These are phyloP conservation scores for Pterocles burchelli DNA, from an alignment of 2,113 vertebrate genomes.

Conservation along the genomic window DNA sequence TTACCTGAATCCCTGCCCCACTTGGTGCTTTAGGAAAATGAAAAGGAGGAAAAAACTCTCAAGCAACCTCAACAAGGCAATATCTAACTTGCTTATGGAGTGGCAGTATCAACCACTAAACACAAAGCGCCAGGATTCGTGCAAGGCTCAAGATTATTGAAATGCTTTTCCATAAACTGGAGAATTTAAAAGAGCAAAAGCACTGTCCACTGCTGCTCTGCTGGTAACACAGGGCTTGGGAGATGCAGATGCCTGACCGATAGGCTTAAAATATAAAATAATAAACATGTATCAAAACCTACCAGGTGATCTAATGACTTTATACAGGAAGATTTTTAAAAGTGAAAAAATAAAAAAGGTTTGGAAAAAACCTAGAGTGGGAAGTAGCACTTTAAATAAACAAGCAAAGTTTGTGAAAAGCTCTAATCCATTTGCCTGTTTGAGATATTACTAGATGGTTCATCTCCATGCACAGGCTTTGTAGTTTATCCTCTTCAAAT, in stretches of 20 bases:
- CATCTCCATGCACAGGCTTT: background rate
- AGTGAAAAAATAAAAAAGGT: background rate
- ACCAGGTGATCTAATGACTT: background rate
- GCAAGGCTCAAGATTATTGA: background rate
- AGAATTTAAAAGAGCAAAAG: background rate
- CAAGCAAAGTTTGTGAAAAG: background rate
- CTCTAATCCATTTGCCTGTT: background rate
- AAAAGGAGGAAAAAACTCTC: background rate
- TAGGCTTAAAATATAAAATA: background rate
- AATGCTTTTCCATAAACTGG: background rate
- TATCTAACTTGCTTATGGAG: background rate
- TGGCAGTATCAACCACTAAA: background rate
- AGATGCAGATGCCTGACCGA: background rate
- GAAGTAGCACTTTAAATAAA: background rate
- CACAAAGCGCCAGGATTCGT: accelerated
- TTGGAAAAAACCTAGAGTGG: background rate
- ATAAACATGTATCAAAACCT: background rate
- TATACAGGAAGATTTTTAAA: background rate
- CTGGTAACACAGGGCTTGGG: background rate
- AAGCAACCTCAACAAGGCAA: background rate
- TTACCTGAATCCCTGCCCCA: background rate
- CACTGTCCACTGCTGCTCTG: background rate
- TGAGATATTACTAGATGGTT: constrained; percentile 1
- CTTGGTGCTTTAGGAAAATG: background rate
- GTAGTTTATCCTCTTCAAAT: constrained; percentile 1